Percentiles rank a stretch among this genome's conserved stretches.
phyloP scores from a whole-genome alignment of 2,113 vertebrate species.

The Reinhardtius hippoglossoides region DNA sequence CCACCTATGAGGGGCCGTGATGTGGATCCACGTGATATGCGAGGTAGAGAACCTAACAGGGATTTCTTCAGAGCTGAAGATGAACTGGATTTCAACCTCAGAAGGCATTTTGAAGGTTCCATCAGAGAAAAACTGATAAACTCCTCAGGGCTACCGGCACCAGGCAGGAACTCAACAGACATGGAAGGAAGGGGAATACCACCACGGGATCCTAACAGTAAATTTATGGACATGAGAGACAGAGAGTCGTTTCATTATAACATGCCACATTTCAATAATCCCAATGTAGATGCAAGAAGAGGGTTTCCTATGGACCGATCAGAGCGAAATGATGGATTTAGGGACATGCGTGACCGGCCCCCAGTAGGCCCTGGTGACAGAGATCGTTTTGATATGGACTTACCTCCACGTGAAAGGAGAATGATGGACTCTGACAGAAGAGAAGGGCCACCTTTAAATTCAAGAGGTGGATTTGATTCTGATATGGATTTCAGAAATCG shows the following conservation, averaged over 20 bases:
- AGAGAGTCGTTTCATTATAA: slow-evolving; percentile 86
- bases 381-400: slow-evolving; percentile 76
- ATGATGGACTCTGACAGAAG: slow-evolving; percentile 89
- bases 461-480: slow-evolving; percentile 82
- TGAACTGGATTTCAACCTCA: slow-evolving; percentile 85
- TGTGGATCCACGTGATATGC: slow-evolving; percentile 88
- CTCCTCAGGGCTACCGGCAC: slow-evolving; percentile 86
- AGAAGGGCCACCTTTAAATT: slow-evolving; percentile 81
- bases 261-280: slow-evolving; percentile 84
- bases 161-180: slow-evolving; percentile 72
- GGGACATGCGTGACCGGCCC: slow-evolving; percentile 74
- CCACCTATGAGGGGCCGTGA: slow-evolving; percentile 86
- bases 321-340: slow-evolving; percentile 76
- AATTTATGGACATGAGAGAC: slow-evolving; percentile 88
- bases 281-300: slow-evolving; percentile 77
- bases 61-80: slow-evolving; percentile 87
- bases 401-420: slow-evolving; percentile 82
- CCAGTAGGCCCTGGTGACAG: slow-evolving; percentile 62
- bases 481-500: slow-evolving; percentile 91
- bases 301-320: slow-evolving; percentile 74
- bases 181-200: slow-evolving; percentile 79
- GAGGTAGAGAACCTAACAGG: slow-evolving; percentile 86
- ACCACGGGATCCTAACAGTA: slow-evolving; percentile 69
- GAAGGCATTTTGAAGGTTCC: slow-evolving; percentile 85
- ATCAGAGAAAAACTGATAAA: slow-evolving; percentile 88